phyloP scores from a whole-genome alignment of 2,797 vertebrate species.

The Premnoplex brunnescens region DNA sequence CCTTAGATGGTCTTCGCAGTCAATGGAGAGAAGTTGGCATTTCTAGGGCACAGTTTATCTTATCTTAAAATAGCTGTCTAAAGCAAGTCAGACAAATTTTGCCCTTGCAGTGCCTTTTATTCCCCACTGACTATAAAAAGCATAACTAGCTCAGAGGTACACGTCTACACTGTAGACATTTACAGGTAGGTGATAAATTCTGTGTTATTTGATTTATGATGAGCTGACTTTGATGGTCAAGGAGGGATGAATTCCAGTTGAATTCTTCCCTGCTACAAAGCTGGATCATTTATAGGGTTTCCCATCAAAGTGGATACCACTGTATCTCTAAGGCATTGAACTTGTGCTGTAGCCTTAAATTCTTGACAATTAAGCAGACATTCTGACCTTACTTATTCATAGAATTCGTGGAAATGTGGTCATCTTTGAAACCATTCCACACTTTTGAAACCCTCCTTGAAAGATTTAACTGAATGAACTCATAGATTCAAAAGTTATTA shows the following conservation, averaged over 20 bases:
- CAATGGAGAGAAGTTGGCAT: not conserved
- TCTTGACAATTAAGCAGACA: not conserved
- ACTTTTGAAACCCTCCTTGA: not conserved
- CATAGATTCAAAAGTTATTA: not conserved
- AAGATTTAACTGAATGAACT: not conserved
- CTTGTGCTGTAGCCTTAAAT: not conserved
- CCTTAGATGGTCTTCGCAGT: not conserved
- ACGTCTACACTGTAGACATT: not conserved
- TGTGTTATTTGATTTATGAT: not conserved
- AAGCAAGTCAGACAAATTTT: not conserved
- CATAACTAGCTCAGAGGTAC: not conserved
- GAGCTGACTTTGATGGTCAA: not conserved
- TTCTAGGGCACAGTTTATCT: slow-evolving; percentile 23
- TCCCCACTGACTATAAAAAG: slow-evolving; percentile 1
- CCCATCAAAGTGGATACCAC: not conserved
- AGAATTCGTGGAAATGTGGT: not conserved
- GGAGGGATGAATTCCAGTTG: not conserved
- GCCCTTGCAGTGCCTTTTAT: slow-evolving; percentile 6
- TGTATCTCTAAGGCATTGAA: not conserved
- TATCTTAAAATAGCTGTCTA: slow-evolving; percentile 29
- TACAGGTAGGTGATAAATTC: slow-evolving; percentile 39
- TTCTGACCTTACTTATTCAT: not conserved
- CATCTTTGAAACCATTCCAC: not conserved
- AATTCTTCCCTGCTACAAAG: not conserved
- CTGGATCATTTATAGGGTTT: not conserved